phyloP scores from a whole-genome alignment of 1,140 invertebrate genomes.

The Dinoponera quadriceps region DNA sequence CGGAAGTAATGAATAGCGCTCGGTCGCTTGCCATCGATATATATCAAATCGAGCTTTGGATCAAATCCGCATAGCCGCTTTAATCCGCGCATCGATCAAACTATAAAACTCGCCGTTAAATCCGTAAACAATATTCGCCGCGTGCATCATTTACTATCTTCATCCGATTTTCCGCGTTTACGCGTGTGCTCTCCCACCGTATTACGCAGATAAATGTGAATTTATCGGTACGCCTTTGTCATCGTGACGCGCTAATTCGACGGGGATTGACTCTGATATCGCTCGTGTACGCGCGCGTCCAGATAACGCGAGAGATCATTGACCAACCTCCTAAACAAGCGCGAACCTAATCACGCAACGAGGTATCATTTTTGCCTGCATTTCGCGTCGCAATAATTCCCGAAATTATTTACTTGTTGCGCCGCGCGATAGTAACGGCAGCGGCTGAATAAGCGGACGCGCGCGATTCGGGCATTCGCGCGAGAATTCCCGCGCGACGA shows the following conservation, averaged over 20 bases:
- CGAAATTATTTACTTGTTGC: not conserved
- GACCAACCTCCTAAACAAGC: not conserved
- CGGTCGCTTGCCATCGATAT: constrained; percentile 44
- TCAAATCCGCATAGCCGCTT: constrained; percentile 45
- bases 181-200: not conserved
- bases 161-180: constrained; percentile 34
- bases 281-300: not conserved
- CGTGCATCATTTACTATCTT: constrained; percentile 49
- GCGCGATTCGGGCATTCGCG: not conserved
- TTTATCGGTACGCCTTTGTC: constrained; percentile 29
- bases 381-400: not conserved
- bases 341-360: not conserved
- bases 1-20: constrained; percentile 49
- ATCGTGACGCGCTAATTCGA: constrained; percentile 23
- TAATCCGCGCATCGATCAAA: constrained; percentile 53
- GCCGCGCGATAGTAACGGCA: not conserved
- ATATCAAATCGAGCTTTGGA: constrained; percentile 35
- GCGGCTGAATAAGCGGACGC: not conserved
- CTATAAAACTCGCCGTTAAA: constrained; percentile 57
- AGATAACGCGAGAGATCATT: not conserved
- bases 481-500: not conserved
- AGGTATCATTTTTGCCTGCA: constrained; percentile 15
- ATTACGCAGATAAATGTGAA: constrained; percentile 9
- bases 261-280: constrained; percentile 4
- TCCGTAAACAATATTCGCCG: constrained; percentile 54